Conservation (phyloP, 2,113 vertebrate genomes). For the Xiphophorus hellerii region DNA sequence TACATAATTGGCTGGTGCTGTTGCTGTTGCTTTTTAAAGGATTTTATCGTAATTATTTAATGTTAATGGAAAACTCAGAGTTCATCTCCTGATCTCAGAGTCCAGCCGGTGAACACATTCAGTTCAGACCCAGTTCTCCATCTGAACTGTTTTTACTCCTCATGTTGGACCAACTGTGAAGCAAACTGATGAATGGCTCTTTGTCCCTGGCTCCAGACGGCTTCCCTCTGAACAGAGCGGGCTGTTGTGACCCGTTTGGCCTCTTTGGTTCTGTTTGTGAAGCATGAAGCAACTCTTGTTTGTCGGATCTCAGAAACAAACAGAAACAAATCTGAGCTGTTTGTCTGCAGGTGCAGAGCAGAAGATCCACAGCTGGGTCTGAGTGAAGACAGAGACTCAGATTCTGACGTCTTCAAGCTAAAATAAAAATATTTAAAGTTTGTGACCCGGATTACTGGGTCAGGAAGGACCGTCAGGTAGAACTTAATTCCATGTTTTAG, state of each 20-base stretch:
- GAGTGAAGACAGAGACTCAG: background rate
- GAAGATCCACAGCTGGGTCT: background rate
- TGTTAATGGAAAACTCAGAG: background rate
- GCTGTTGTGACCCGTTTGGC: background rate
- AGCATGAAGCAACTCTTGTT: slow-evolving; percentile 3
- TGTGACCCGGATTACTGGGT: background rate
- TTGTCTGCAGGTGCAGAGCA: background rate
- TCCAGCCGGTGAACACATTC: background rate
- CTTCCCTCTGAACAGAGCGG: background rate
- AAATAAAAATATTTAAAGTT: background rate
- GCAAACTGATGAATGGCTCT: slow-evolving; percentile 41
- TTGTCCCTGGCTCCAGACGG: slow-evolving; percentile 7
- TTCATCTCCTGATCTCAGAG: background rate
- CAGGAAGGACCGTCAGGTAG: too few species aligned
- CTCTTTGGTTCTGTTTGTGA: slow-evolving; percentile 12
- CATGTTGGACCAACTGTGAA: background rate
- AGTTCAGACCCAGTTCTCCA: background rate
- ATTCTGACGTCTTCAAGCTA: background rate
- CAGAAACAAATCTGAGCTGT: background rate
- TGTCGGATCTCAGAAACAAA: background rate
- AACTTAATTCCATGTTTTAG: background rate
- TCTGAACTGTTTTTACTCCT: background rate
- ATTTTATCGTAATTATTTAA: too few species aligned
- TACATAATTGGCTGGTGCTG: too few species aligned
- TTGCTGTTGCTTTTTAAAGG: too few species aligned